Conservation (phyloP, 2,797 vertebrate genomes). For the Labeo calbasu region DNA sequence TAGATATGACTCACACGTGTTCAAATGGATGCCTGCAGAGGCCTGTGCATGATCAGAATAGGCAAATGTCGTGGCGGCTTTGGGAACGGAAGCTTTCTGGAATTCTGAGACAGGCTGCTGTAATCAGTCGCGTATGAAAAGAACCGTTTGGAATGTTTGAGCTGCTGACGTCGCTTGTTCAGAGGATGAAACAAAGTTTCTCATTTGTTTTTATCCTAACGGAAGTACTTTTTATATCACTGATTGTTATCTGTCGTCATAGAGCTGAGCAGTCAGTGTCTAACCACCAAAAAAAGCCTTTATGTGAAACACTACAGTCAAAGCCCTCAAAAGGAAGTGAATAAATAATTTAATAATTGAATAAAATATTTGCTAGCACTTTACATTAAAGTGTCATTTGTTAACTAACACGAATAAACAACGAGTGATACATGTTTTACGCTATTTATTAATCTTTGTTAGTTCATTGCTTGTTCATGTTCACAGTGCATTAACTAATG, state of each 20-base stretch:
- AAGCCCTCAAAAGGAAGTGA: background rate
- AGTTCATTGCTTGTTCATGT: too few species aligned
- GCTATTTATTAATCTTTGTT: too few species aligned
- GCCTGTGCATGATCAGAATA: background rate
- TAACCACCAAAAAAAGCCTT: background rate
- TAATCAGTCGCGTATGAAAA: conserved; percentile 17
- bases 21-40: background rate
- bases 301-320: background rate
- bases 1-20: conserved; percentile 36
- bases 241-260: background rate
- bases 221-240: background rate
- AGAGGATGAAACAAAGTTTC: background rate
- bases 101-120: background rate
- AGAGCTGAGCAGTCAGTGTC: background rate
- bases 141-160: conserved; percentile 18
- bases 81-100: conserved; percentile 32
- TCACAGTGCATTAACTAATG: too few species aligned
- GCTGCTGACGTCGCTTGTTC: background rate
- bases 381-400: too few species aligned
- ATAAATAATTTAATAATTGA: background rate
- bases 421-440: too few species aligned
- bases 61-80: conserved; percentile 44
- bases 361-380: too few species aligned
- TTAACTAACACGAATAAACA: too few species aligned
- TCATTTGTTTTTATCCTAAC: background rate